Evolutionary conservation across 2,888 invertebrate species (phyloP), one percentile per base, ranked within the genome.

Genomic region (Pilophorus perplexus): DNA sequence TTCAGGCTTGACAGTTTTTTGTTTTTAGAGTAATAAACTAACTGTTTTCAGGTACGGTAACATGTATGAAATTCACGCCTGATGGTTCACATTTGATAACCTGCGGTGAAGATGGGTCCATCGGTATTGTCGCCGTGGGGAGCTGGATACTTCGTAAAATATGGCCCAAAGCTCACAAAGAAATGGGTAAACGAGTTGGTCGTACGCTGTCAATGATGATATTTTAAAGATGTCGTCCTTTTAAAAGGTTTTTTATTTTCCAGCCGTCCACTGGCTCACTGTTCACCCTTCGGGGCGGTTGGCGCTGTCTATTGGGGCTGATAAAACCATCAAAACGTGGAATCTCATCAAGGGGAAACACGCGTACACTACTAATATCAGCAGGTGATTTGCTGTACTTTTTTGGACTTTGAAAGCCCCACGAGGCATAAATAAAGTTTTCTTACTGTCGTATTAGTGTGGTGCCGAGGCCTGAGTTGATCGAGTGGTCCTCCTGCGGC

Each of bases 251-350:
- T n/a, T n/a, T 48, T 16, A 16, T 57, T 18, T 88, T 62, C 80
- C 81, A 71, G 81, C 86, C 3, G 84, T 96, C 0, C 84, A 85
- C 67, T 83, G 85, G 70, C 79, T 95, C 62, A 85, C 89, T 55
- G 82, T 95, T 52, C 96, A 97, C 80, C 90, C 93, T 1, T 87
- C 87, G 73, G 93, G 93, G 12, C 94, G 93, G 78, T 74, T 96
- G 71, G 92, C 93, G 0, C 78, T 97, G 6, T 89, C 93, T 10
- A 82, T 94, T 38, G 93, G 94, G 14, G 85, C 84, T 54, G 95
- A 97, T 77, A 85, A 84, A 72, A 87, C 89, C 3, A 77, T 97
- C 48, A 81, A 88, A 73, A 95, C 95, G 2, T 97, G 97, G 97
- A 95, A 97, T 80, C 80, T 97, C 69, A 82, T 96, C 0, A 94